Percentiles rank a stretch among this genome's conserved stretches.
phyloP scores from a whole-genome alignment of 2,113 vertebrate species.

The Upupa epops region DNA sequence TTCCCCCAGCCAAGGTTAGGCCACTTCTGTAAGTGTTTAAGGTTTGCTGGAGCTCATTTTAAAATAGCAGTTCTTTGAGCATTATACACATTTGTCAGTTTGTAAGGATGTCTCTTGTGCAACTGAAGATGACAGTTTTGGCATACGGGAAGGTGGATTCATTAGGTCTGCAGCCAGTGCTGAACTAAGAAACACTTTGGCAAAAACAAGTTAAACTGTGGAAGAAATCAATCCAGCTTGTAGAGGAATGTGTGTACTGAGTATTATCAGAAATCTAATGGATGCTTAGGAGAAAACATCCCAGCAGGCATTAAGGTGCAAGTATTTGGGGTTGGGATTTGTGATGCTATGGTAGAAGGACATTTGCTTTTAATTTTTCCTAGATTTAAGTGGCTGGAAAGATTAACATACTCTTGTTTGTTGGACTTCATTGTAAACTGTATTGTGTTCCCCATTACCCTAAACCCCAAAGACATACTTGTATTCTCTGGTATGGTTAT shows the following conservation, averaged over 20 bases:
- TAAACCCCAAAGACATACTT: neutral
- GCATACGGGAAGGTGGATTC: constrained; percentile 30
- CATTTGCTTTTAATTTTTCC: constrained; percentile 66
- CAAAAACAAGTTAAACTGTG: constrained; percentile 57
- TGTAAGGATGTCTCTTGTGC: constrained; percentile 18
- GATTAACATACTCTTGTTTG: constrained; percentile 29
- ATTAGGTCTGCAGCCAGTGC: constrained; percentile 50
- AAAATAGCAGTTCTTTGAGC: neutral
- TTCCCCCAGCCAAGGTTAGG: neutral
- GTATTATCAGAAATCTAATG: neutral
- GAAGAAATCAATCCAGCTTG: constrained; percentile 32
- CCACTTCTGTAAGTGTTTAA: neutral
- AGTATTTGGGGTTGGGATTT: constrained; percentile 14
- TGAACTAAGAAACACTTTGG: constrained; percentile 54
- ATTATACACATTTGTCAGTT: neutral
- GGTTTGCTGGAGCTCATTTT: neutral
- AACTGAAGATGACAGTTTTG: constrained; percentile 49
- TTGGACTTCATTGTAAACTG: constrained; percentile 11
- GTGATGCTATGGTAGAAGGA: constrained; percentile 25
- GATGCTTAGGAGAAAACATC: constrained; percentile 26
- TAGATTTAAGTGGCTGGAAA: constrained; percentile 43
- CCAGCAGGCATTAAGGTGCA: constrained; percentile 15
- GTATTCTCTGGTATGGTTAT: neutral
- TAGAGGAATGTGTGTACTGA: neutral
- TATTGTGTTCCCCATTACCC: neutral